Percentiles rank a stretch among this genome's conserved stretches.
These are phyloP conservation scores for Protobothrops mucrosquamatus DNA, from an alignment of 2,113 vertebrate genomes.

Conservation along the genomic window DNA sequence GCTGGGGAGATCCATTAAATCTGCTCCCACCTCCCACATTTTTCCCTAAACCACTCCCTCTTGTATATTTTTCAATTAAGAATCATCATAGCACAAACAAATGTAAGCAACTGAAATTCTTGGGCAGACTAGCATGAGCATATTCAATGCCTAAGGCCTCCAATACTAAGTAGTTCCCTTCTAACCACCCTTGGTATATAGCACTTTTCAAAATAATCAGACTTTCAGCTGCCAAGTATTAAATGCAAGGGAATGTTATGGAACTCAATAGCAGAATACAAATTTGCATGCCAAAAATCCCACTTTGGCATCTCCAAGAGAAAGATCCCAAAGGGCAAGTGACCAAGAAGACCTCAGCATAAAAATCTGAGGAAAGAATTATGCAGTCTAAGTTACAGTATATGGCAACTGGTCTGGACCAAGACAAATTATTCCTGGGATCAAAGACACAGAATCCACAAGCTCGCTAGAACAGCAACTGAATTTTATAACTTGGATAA, in stretches of 20 bases:
- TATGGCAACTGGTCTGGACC: background rate
- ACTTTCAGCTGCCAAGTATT: background rate
- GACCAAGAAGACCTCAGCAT: background rate
- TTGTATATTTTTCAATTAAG: background rate
- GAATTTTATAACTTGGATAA: background rate
- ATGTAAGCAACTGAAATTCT: background rate
- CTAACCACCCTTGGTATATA: background rate
- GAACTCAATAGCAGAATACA: background rate
- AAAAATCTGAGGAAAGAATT: background rate
- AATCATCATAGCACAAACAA: background rate
- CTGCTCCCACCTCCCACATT: background rate
- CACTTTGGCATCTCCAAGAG: background rate
- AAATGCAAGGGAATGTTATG: background rate
- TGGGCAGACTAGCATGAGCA: background rate
- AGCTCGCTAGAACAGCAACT: background rate
- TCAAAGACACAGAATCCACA: background rate
- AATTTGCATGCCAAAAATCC: background rate
- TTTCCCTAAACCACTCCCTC: background rate
- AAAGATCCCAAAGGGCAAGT: background rate
- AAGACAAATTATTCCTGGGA: background rate
- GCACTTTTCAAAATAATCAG: background rate
- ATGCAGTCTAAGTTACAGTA: background rate
- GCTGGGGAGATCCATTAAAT: background rate
- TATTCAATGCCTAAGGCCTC: background rate
- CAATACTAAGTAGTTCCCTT: background rate